Conservation (phyloP, 2,113 vertebrate genomes). For the Istiophorus platypterus region DNA sequence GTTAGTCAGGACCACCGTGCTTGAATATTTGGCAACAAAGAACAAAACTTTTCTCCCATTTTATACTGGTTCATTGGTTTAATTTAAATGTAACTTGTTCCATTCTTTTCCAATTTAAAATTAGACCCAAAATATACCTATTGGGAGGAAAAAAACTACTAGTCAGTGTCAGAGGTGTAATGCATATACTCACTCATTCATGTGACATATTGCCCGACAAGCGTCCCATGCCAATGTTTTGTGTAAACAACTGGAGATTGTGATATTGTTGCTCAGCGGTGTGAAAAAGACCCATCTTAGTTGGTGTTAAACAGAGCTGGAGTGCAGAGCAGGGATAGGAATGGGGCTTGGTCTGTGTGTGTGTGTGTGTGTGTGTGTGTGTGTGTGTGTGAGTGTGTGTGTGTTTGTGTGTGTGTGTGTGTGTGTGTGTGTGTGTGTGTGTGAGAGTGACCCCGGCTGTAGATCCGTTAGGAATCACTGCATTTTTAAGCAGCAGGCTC, state of each 20-base stretch:
- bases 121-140: too few relatives aligned
- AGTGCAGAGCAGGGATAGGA: not conserved
- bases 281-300: not conserved
- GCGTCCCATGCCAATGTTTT: not conserved
- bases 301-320: not conserved
- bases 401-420: constrained; percentile 16
- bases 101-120: too few relatives aligned
- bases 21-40: too few relatives aligned
- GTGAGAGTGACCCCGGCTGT: constrained; percentile 54
- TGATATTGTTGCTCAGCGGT: constrained; percentile 10
- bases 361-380: constrained; percentile 29
- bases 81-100: too few relatives aligned
- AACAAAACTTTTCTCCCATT: not conserved
- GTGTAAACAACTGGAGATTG: constrained; percentile 16
- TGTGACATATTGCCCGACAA: constrained; percentile 9
- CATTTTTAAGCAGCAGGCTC: constrained; percentile 89
- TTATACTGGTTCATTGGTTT: too few relatives aligned
- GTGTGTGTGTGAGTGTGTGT: constrained; percentile 16
- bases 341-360: constrained; percentile 19
- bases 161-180: not conserved
- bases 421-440: constrained; percentile 13
- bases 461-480: constrained; percentile 90
- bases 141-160: not conserved
- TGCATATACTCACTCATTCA: not conserved
- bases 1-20: too few relatives aligned